phyloP scores from a whole-genome alignment of 1,140 invertebrate genomes.

The Psix sp. region DNA sequence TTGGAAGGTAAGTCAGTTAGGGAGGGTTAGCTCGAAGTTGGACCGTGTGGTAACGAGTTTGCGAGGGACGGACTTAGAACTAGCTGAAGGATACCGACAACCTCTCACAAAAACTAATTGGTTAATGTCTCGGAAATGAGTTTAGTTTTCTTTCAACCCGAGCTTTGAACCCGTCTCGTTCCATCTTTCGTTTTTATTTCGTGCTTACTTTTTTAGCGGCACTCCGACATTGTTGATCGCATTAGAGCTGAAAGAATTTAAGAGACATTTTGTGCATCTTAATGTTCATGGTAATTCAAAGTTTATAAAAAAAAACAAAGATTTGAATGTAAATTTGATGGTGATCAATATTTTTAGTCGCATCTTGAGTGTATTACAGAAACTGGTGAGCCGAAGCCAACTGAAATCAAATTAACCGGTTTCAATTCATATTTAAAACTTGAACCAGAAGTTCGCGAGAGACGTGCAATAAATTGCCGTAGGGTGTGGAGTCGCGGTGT shows the following conservation, averaged over 20 bases:
- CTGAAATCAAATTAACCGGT: conserved; percentile 25
- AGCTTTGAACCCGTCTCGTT: conserved; percentile 64
- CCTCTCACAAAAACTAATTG: conserved; percentile 76
- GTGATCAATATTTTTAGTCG: no score
- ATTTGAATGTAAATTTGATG: no score
- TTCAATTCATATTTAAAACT: conserved; percentile 17
- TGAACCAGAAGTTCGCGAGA: conserved; percentile 9
- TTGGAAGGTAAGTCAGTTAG: conserved; percentile 59
- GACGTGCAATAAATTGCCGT: conserved; percentile 26
- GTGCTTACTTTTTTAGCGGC: conserved; percentile 25
- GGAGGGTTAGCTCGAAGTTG: conserved; percentile 33
- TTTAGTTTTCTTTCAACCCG: conserved; percentile 73
- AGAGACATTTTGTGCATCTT: no score
- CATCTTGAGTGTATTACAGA: background rate
- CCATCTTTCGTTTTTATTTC: conserved; percentile 20
- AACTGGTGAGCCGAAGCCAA: background rate
- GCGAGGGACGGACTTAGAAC: conserved; percentile 28
- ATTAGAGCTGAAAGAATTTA: no score
- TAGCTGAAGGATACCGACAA: conserved; percentile 72
- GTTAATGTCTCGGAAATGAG: conserved; percentile 77
- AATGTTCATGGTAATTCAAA: no score
- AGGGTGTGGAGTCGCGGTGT: background rate
- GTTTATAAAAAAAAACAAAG: no score
- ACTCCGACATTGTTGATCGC: no score
- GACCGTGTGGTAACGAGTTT: conserved; percentile 40